Evolutionary conservation across 2,888 invertebrate genomes (phyloP), one percentile per base, ranked within the genome.

Genomic region (Lymantria dispar): DNA sequence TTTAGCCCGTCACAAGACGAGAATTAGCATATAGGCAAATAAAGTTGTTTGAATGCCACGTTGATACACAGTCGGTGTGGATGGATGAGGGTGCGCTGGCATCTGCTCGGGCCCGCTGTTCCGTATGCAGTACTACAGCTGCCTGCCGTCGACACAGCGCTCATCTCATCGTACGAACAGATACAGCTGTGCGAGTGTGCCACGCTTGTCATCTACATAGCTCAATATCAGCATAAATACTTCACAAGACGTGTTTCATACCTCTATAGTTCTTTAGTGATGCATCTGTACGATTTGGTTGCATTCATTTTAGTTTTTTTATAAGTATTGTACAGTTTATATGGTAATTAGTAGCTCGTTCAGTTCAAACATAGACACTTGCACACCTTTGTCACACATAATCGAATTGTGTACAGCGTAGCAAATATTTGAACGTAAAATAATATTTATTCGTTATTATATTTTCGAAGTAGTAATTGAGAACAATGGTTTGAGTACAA

Each of bases 11-110:
- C 22, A 22, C 22, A 22, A 22, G 22, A 22, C 22, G 22, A 22
- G 22, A 5, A 22, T 3, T 5, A 22, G 3, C 22, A 22, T 3
- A 22, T 22, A 22, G 22, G 22, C 5, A 22, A 22, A 22, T 3
- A 22, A 22, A 22, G 2, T 22, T 38, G 38, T 7, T 38, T 3
- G n/a, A 14, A 8, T 39, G 43, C 38, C 47, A 45, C 42, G 48
- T 43, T 45, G 47, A 22, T 73, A 72, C 64, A 73, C 92, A 94
- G 94, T 94, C 93, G 76, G 90, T 93, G 83, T 93, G 93, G 93
- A 64, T 90, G 85, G 93, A 93, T 70, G 93, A 93, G 58, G 76
- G 70, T 46, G 71, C 36, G 70, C 80, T 54, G 80, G 78, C 55
- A 72, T 54, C 46, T 33, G 58, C 62, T 67, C 64, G 66, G 78